Percentiles rank a stretch among this genome's conserved stretches.
Evolutionary conservation across 2,113 vertebrate species (phyloP).

Genomic region (Seriola aureovittata): DNA sequence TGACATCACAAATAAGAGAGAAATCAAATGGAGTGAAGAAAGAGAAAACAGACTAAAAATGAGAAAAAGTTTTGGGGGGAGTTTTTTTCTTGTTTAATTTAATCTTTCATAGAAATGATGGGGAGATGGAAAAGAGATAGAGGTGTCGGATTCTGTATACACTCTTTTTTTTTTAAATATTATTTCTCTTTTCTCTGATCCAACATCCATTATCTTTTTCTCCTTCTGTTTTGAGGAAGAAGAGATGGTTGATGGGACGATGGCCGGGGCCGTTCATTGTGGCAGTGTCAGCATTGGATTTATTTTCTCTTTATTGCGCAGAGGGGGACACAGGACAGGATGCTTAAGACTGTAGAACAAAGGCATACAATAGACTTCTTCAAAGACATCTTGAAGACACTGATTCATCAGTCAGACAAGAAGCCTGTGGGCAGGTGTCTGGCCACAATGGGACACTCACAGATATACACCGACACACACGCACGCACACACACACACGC

Average conservation of each 20-base stretch:
- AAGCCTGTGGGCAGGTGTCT: slow-evolving; percentile 82
- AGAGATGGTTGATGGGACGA: slow-evolving; percentile 70
- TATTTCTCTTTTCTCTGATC: slow-evolving; percentile 45
- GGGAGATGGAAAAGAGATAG: slow-evolving; percentile 38
- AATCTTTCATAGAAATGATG: slow-evolving; percentile 33
- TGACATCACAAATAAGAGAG: slow-evolving; percentile 82
- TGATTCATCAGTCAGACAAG: slow-evolving; percentile 82
- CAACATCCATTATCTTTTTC: slow-evolving; percentile 61
- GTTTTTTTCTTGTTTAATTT: slow-evolving; percentile 28
- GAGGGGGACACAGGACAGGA: slow-evolving; percentile 70
- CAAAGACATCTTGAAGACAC: slow-evolving; percentile 83
- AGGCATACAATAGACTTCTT: slow-evolving; percentile 78
- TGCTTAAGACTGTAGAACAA: slow-evolving; percentile 75
- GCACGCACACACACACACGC: background rate
- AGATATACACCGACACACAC: slow-evolving; percentile 41
- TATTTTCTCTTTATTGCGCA: slow-evolving; percentile 73
- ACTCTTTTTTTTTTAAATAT: background rate
- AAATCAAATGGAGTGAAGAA: slow-evolving; percentile 70
- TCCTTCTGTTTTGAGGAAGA: slow-evolving; percentile 49
- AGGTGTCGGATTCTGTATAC: slow-evolving; percentile 38
- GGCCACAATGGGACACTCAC: slow-evolving; percentile 78
- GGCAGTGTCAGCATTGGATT: slow-evolving; percentile 70
- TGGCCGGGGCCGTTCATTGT: slow-evolving; percentile 65
- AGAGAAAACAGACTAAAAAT: slow-evolving; percentile 63
- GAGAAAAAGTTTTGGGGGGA: slow-evolving; percentile 49